These are phyloP conservation scores for Haliaeetus leucogaster DNA, from an alignment of 2,113 vertebrate species.

Conservation along the genomic window DNA sequence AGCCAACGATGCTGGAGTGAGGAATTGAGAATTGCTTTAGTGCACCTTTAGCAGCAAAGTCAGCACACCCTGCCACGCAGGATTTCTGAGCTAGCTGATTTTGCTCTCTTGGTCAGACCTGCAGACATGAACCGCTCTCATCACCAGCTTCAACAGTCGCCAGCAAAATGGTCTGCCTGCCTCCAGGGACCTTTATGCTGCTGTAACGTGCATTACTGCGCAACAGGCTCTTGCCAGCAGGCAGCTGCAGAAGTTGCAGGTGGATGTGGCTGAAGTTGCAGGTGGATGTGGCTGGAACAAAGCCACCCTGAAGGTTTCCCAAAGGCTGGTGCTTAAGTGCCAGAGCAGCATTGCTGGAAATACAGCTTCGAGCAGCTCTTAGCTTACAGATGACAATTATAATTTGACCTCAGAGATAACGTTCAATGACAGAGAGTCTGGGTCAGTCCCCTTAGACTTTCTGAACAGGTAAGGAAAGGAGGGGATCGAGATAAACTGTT, in stretches of 20 bases:
- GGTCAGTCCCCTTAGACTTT: not conserved
- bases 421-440: not conserved
- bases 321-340: not conserved
- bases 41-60: not conserved
- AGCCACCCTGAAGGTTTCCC: not conserved
- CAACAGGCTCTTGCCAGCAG: not conserved
- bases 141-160: not conserved
- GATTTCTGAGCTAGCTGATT: not conserved
- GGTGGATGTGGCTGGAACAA: not conserved
- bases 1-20: not conserved
- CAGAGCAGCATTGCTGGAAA: not conserved
- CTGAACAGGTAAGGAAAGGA: not conserved
- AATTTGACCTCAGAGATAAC: not conserved
- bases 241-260: not conserved
- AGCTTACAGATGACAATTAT: not conserved
- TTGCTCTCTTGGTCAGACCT: not conserved
- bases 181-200: not conserved
- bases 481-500: not conserved
- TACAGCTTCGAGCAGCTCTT: not conserved
- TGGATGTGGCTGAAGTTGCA: not conserved
- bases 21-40: not conserved
- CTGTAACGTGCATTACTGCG: accelerated
- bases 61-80: accelerated
- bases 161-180: not conserved
- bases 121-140: accelerated